These are phyloP conservation scores for Anolis carolinensis DNA, from an alignment of 2,113 vertebrate species.

Conservation along the genomic window DNA sequence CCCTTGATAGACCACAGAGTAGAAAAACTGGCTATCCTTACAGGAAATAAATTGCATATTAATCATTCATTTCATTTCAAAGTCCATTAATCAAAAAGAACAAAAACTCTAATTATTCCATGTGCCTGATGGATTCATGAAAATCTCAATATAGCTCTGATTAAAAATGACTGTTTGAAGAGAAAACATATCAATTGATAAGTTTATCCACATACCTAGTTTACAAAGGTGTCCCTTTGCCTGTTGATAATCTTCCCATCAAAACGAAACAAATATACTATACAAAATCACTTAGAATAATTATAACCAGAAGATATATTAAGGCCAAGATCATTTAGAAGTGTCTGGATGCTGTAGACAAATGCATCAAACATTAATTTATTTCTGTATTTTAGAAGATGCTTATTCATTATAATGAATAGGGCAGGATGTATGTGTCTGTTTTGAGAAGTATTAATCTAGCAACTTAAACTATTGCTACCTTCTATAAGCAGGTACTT, in stretches of 20 bases:
- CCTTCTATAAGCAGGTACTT: neutral
- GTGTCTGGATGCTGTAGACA: neutral
- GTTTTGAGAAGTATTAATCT: neutral
- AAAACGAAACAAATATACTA: neutral
- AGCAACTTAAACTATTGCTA: neutral
- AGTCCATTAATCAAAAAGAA: neutral
- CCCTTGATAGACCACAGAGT: neutral
- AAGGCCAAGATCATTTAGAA: neutral
- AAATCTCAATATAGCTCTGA: neutral
- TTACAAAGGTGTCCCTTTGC: neutral
- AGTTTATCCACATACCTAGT: neutral
- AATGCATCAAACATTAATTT: neutral
- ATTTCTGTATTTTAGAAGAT: constrained; percentile 8
- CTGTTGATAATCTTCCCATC: neutral
- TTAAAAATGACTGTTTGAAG: neutral
- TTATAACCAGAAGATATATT: neutral
- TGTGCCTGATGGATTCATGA: neutral
- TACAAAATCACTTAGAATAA: constrained; percentile 9
- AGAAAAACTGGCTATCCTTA: neutral
- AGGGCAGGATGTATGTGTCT: neutral
- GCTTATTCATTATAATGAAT: constrained; percentile 4
- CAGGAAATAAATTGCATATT: neutral
- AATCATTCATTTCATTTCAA: neutral
- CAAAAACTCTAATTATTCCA: constrained; percentile 18
- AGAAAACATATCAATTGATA: neutral